Conservation (phyloP, 2,888 invertebrate species). For the Amphipoea oculea region DNA sequence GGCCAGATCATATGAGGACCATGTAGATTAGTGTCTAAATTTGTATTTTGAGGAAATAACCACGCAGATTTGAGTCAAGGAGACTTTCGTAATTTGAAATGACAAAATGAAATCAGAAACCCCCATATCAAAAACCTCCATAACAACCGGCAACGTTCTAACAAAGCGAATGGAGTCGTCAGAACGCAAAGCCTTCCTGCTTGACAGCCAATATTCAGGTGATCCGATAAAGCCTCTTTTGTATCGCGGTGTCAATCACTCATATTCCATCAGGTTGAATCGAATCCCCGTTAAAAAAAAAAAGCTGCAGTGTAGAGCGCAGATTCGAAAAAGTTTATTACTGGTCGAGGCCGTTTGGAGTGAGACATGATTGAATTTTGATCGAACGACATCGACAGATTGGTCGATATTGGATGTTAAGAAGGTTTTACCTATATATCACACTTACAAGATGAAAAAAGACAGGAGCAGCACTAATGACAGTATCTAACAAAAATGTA, state of each 20-base stretch:
- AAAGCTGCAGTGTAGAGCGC: conserved; percentile 14
- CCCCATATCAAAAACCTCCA: background rate
- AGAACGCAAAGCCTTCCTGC: conserved; percentile 10
- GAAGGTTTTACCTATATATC: background rate
- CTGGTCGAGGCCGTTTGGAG: conserved; percentile 12
- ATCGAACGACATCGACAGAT: conserved; percentile 9
- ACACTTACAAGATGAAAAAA: background rate
- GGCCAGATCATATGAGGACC: background rate
- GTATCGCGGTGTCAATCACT: conserved; percentile 57
- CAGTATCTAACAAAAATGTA: background rate
- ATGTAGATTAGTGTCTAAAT: background rate
- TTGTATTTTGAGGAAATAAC: background rate
- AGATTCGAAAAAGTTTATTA: conserved; percentile 43
- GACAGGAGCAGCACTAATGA: background rate
- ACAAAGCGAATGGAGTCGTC: conserved; percentile 24
- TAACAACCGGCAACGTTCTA: background rate
- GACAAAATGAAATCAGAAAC: background rate
- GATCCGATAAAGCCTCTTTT: conserved; percentile 51
- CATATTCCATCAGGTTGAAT: conserved; percentile 52
- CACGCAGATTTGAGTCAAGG: background rate
- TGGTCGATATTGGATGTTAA: background rate
- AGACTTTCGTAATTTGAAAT: background rate
- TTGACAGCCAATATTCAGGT: conserved; percentile 54
- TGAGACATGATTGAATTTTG: conserved; percentile 37
- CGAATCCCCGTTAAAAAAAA: conserved; percentile 39